Conservation (phyloP, 1,140 invertebrate species). For the Orius insidiosus region DNA sequence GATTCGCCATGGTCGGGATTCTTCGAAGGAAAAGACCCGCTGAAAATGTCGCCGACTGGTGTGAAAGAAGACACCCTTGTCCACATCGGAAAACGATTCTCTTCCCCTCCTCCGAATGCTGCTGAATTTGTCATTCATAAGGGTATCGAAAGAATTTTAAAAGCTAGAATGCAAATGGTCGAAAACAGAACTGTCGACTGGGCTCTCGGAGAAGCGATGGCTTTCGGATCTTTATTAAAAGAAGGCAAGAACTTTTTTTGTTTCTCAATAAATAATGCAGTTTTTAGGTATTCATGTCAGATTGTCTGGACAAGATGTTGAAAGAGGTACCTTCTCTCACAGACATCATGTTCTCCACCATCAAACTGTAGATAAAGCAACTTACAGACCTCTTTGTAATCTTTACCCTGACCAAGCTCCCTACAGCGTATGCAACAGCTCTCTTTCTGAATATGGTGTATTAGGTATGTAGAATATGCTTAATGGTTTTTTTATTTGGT, state of each 20-base stretch:
- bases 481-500: neutral
- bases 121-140: constrained; percentile 91
- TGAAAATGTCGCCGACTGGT: constrained; percentile 72
- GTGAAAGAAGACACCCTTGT: constrained; percentile 80
- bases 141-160: constrained; percentile 69
- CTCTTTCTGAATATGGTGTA: constrained; percentile 87
- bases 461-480: constrained; percentile 32
- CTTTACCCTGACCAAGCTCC: constrained; percentile 87
- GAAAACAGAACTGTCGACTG: constrained; percentile 78
- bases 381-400: constrained; percentile 74
- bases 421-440: constrained; percentile 94
- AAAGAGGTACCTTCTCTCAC: constrained; percentile 65
- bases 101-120: constrained; percentile 77
- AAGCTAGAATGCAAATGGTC: constrained; percentile 82
- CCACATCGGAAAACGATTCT: constrained; percentile 87
- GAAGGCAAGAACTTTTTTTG: constrained; percentile 15
- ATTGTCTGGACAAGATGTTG: constrained; percentile 71
- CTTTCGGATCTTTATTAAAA: constrained; percentile 84
- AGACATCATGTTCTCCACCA: constrained; percentile 73
- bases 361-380: constrained; percentile 81
- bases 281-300: constrained; percentile 22
- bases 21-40: constrained; percentile 78
- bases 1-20: constrained; percentile 98
- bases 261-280: too few relatives aligned
- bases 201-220: constrained; percentile 95